Conservation (phyloP, 92 coral and sea anemone genomes). For the Galaxea fascicularis region DNA sequence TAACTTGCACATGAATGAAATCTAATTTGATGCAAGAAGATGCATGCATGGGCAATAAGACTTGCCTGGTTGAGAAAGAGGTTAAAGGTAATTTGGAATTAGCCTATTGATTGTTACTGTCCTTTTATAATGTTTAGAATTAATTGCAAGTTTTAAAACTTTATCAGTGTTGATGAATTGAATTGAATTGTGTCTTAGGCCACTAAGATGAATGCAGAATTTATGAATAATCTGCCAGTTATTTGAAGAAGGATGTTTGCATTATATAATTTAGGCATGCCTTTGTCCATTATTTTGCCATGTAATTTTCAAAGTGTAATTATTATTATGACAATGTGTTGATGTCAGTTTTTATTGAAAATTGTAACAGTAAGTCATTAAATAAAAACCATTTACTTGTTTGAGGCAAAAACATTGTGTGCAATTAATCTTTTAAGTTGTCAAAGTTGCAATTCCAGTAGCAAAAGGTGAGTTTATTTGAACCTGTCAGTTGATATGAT, state of each 20-base stretch:
- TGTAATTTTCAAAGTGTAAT: constrained; percentile 5
- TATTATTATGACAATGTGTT: constrained; percentile 3
- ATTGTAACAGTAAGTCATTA: constrained; percentile 10
- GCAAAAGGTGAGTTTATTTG: constrained; percentile 32
- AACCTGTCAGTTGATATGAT: constrained; percentile 28
- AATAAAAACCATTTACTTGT: constrained; percentile 10
- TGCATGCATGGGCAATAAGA: constrained; percentile 26
- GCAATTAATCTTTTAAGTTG: constrained; percentile 12
- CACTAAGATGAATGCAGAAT: constrained; percentile 33
- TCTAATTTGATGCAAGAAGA: constrained; percentile 13
- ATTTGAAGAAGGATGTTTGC: constrained; percentile 15
- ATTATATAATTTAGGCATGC: constrained; percentile 21
- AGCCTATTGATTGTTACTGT: constrained; percentile 30
- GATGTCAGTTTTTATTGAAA: constrained; percentile 10
- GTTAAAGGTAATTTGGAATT: constrained; percentile 23
- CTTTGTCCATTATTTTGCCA: constrained; percentile 22
- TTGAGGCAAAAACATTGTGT: constrained; percentile 18
- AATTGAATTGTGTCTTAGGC: constrained; percentile 24
- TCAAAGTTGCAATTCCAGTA: constrained; percentile 20
- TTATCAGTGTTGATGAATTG: constrained; percentile 11
- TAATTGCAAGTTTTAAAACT: constrained; percentile 28
- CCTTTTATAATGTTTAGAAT: constrained; percentile 25
- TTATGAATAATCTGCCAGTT: constrained; percentile 12
- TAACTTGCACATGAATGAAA: constrained; percentile 31
- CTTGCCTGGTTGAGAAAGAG: constrained; percentile 17